Percentiles rank a stretch among this genome's conserved stretches.
Evolutionary conservation across 2,888 invertebrate genomes (phyloP).

Genomic region (Tyria jacobaeae): DNA sequence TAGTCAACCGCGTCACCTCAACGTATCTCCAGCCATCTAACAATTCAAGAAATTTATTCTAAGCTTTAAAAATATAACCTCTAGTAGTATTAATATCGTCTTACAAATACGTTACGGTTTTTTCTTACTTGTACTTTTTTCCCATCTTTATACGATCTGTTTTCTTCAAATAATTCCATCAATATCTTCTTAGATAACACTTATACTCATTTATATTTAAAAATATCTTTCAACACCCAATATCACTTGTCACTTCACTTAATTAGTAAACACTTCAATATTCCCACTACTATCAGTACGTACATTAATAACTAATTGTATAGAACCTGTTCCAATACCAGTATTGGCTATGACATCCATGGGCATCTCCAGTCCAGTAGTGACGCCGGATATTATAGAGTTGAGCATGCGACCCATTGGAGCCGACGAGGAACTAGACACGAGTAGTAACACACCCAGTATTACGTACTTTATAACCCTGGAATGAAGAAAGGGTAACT

Average conservation of each 20-base stretch:
- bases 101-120: too few species aligned
- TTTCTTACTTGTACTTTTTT: not conserved
- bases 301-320: conserved; percentile 78
- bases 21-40: too few species aligned
- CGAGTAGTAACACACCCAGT: conserved; percentile 52
- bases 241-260: conserved; percentile 22
- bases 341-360: conserved; percentile 68
- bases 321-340: conserved; percentile 67
- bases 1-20: too few species aligned
- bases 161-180: not conserved
- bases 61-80: too few species aligned
- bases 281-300: conserved; percentile 79
- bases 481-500: conserved; percentile 39
- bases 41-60: too few species aligned
- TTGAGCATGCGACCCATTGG: conserved; percentile 60
- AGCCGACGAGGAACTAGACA: conserved; percentile 58
- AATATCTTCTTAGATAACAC: not conserved
- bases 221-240: not conserved
- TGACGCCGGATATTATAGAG: conserved; percentile 67
- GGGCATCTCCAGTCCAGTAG: conserved; percentile 77
- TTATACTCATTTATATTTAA: not conserved
- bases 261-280: conserved; percentile 77
- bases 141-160: not conserved
- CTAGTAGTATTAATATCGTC: too few species aligned
- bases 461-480: conserved; percentile 63